These are phyloP conservation scores for Corythoichthys haematopterus DNA, from an alignment of 2,113 vertebrate genomes.

Conservation along the genomic window DNA sequence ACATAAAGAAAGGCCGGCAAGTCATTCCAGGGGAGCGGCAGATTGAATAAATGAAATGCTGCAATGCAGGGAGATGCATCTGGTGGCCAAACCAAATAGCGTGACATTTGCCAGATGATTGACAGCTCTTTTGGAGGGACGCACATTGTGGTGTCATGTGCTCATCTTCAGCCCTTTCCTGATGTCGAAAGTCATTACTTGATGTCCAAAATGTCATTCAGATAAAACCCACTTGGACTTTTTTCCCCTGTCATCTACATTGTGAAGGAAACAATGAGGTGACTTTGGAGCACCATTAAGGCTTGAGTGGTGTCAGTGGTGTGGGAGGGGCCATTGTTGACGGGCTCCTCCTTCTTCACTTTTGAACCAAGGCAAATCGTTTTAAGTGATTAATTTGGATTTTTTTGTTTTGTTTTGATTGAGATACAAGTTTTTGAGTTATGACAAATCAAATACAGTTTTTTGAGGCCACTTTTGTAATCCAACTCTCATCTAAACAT, in stretches of 20 bases:
- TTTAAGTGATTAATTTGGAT: neutral
- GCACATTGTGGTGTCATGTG: neutral
- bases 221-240: neutral
- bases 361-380: neutral
- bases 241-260: neutral
- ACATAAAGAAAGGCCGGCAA: constrained; percentile 4
- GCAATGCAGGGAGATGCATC: neutral
- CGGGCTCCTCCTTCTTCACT: neutral
- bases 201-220: neutral
- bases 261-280: constrained; percentile 22
- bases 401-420: neutral
- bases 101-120: constrained; percentile 31
- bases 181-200: neutral
- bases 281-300: constrained; percentile 30
- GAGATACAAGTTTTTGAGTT: too few relatives aligned
- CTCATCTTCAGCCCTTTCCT: neutral
- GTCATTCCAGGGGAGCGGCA: neutral
- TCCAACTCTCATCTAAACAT: too few relatives aligned
- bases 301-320: constrained; percentile 6
- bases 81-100: neutral
- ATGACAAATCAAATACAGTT: too few relatives aligned
- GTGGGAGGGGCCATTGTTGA: neutral
- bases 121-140: neutral
- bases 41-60: constrained; percentile 2
- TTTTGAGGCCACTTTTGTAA: too few relatives aligned